Percentiles rank a stretch among this genome's conserved stretches.
Evolutionary conservation across 2,888 invertebrate genomes (phyloP).

Genomic region (Aplocera efformata): DNA sequence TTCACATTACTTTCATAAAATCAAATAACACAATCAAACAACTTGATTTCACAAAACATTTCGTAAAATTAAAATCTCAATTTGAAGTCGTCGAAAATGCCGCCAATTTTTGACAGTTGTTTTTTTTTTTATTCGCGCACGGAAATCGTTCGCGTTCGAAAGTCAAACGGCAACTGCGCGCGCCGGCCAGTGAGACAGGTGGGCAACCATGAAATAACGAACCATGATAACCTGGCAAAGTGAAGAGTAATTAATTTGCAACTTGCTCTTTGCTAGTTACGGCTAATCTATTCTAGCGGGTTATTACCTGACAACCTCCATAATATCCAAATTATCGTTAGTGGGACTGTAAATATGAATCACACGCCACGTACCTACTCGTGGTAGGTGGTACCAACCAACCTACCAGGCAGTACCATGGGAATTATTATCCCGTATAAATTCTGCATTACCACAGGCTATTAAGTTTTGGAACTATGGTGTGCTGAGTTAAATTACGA

Average conservation of each 20-base stretch:
- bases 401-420: too few species aligned
- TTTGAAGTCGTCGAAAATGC: slow-evolving; percentile 31
- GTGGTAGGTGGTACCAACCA: too few species aligned
- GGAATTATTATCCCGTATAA: too few species aligned
- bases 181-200: slow-evolving; percentile 56
- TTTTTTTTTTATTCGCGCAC: slow-evolving; percentile 40
- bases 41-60: slow-evolving; percentile 21
- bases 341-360: too few species aligned
- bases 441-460: too few species aligned
- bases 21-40: slow-evolving; percentile 30
- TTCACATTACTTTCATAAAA: slow-evolving; percentile 45
- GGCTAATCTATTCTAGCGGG: slow-evolving; percentile 31
- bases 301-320: too few species aligned
- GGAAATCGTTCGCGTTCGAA: slow-evolving; percentile 59
- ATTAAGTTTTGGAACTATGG: too few species aligned
- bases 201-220: slow-evolving; percentile 35
- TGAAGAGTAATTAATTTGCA: slow-evolving; percentile 43
- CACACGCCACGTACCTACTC: too few species aligned
- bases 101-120: slow-evolving; percentile 39
- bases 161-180: slow-evolving; percentile 70
- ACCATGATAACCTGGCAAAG: slow-evolving; percentile 46
- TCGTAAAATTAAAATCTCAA: slow-evolving; percentile 8
- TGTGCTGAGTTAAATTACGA: too few species aligned
- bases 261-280: slow-evolving; percentile 17
- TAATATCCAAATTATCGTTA: too few species aligned